Percentiles rank a stretch among this genome's conserved stretches.
phyloP scores from a whole-genome alignment of 2,797 vertebrate genomes.

The Labeo calbasu region DNA sequence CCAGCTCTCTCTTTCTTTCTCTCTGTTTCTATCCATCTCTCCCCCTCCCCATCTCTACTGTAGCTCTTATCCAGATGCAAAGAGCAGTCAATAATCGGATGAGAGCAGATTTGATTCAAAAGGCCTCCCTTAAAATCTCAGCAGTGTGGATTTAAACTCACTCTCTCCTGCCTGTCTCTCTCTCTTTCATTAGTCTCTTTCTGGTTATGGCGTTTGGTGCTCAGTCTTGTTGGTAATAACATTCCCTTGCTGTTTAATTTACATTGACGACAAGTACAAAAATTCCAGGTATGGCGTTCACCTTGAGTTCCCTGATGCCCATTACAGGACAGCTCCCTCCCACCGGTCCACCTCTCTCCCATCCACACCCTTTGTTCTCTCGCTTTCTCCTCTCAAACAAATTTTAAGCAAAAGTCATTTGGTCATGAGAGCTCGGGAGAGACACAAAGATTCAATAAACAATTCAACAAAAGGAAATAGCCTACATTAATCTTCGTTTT shows the following conservation, averaged over 20 bases:
- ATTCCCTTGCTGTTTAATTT: background rate
- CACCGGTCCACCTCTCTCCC: conserved; percentile 37
- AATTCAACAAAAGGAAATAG: conserved; percentile 52
- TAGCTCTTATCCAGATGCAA: conserved; percentile 81
- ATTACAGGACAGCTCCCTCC: conserved; percentile 46
- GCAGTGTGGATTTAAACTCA: conserved; percentile 80
- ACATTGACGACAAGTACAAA: background rate
- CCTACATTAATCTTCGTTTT: conserved; percentile 16
- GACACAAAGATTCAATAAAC: conserved; percentile 69
- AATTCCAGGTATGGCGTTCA: background rate
- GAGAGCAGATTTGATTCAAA: conserved; percentile 85
- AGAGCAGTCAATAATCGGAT: conserved; percentile 86
- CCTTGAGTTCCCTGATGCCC: conserved; percentile 24
- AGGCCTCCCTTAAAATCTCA: conserved; percentile 82
- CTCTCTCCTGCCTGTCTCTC: conserved; percentile 65
- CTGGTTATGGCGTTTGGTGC: conserved; percentile 59
- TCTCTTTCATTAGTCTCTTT: conserved; percentile 7
- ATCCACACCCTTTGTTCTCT: conserved; percentile 64
- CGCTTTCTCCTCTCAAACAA: conserved; percentile 77
- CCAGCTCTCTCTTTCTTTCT: conserved; percentile 53
- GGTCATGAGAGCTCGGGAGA: conserved; percentile 76
- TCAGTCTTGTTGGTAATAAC: conserved; percentile 18
- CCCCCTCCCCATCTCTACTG: conserved; percentile 71
- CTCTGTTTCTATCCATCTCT: conserved; percentile 57
- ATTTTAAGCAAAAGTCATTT: conserved; percentile 81